These are phyloP conservation scores for Cryptophagus acutangulus DNA, from an alignment of 2,888 invertebrate species.

Conservation along the genomic window DNA sequence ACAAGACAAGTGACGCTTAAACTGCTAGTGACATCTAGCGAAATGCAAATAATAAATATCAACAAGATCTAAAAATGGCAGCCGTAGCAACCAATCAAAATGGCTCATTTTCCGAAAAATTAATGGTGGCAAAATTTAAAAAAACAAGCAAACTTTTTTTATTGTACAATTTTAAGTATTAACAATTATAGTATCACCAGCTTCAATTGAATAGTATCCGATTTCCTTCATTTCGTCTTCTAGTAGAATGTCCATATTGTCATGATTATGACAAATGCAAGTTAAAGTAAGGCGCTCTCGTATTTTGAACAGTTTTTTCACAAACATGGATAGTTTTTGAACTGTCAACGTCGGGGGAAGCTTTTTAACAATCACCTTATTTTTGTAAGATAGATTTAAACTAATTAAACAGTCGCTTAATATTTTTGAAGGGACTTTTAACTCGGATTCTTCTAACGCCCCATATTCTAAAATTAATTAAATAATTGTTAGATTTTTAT, in stretches of 20 bases:
- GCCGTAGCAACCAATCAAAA: too few relatives aligned
- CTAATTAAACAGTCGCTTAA: constrained; percentile 67
- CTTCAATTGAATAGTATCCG: constrained; percentile 77
- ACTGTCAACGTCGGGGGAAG: constrained; percentile 74
- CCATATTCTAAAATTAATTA: constrained; percentile 66
- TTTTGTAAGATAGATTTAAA: constrained; percentile 54
- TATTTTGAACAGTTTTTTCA: constrained; percentile 68
- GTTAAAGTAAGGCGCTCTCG: constrained; percentile 47
- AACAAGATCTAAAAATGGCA: too few relatives aligned
- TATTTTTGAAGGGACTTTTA: constrained; percentile 53
- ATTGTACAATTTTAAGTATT: too few relatives aligned
- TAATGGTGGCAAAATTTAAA: too few relatives aligned
- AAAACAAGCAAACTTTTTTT: too few relatives aligned
- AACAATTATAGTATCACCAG: constrained; percentile 72
- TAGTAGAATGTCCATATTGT: constrained; percentile 65
- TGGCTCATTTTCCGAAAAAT: too few relatives aligned
- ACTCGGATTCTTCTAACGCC: constrained; percentile 70
- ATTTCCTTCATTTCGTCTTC: constrained; percentile 81
- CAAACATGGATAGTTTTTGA: constrained; percentile 75
- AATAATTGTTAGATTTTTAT: constrained; percentile 3
- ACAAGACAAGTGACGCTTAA: too few relatives aligned
- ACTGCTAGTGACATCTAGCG: too few relatives aligned
- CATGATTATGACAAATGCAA: constrained; percentile 55
- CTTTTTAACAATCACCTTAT: constrained; percentile 58
- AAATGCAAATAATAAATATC: too few relatives aligned